Evolutionary conservation across 1,140 invertebrate species (phyloP), one percentile per base, ranked within the genome.

Genomic region (Neodiprion pinetum): DNA sequence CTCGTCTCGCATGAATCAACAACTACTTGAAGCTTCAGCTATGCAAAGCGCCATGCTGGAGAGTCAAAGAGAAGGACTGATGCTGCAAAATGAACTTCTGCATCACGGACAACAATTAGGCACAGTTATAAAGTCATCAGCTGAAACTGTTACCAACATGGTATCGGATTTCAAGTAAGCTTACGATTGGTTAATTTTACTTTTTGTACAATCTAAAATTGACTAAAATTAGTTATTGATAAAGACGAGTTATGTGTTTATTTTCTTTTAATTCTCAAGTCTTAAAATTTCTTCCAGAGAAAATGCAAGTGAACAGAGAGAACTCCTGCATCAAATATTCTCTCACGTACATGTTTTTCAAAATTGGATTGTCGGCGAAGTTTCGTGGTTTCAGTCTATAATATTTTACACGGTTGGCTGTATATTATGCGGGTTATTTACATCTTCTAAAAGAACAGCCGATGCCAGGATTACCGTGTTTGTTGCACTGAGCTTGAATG

Each of bases 341-440:
- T 90, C 91, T 21, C 87, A 90, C 69, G 79, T 93, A 49, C 80
- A 81, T 9, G 85, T 85, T 48, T 87, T 93, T 71, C 91, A 92
- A 81, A 85, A 82, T 86, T 83, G 90, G 90, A 84, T 89, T 76
- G 80, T 90, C 49, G 88, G 86, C 12, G 91, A 92, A 88, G 89
- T 92, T 72, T 90, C 90, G 3, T 89, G 90, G 77, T 87, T 92
- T 74, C 91, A 92, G 76, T 89, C 90, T 1, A 82, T 92, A 47
- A 81, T 90, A n/a, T 92, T 91, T 80, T 92, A 91, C 74, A 82
- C 86, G 40, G 72, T 88, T 4, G 85, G 86, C 53, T 84, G 91
- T 47, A 79, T 91, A 40, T 75, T 91, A 5, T 88, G 86, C 12
- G 91, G 90, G 66, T 72, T 92, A 48, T 83, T 90, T 28, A 92